phyloP scores from a whole-genome alignment of 2,113 vertebrate species.

The Notothenia coriiceps region DNA sequence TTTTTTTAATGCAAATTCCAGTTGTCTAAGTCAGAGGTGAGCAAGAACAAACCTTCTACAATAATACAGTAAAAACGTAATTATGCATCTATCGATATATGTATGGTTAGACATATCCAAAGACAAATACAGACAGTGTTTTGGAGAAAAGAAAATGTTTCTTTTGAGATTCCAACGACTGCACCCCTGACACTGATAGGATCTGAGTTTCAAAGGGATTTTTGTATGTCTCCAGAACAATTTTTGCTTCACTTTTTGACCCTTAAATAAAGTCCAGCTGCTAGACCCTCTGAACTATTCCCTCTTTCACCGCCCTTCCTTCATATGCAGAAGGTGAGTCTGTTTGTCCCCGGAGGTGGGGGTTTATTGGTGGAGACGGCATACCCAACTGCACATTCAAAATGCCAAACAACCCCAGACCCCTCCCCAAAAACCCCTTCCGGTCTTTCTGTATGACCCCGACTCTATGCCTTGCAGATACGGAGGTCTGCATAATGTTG shows the following conservation, averaged over 20 bases:
- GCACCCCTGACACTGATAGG: constrained; percentile 70
- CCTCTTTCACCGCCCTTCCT: constrained; percentile 42
- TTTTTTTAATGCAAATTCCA: constrained; percentile 49
- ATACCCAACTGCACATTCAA: constrained; percentile 36
- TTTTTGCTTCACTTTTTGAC: constrained; percentile 79
- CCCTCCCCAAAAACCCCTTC: constrained; percentile 47
- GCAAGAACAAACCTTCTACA: constrained; percentile 23
- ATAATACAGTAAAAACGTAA: constrained; percentile 32
- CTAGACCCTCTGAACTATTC: constrained; percentile 72
- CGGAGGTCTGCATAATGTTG: constrained; percentile 66
- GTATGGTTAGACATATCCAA: constrained; percentile 24
- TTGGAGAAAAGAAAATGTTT: constrained; percentile 18
- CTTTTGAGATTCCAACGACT: constrained; percentile 48
- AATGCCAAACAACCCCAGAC: constrained; percentile 34
- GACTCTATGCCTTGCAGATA: constrained; percentile 60
- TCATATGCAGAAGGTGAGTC: constrained; percentile 67
- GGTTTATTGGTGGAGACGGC: constrained; percentile 44
- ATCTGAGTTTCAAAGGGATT: constrained; percentile 80
- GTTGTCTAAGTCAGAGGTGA: constrained; percentile 21
- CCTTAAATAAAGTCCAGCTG: constrained; percentile 82
- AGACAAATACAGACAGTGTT: constrained; percentile 15
- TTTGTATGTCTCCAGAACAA: constrained; percentile 71
- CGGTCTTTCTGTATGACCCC: constrained; percentile 49
- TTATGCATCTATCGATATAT: constrained; percentile 42
- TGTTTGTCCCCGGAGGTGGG: constrained; percentile 60